Evolutionary conservation across 2,113 vertebrate species (phyloP), one percentile per base, ranked within the genome.

Genomic region (Arothron firmamentum): DNA sequence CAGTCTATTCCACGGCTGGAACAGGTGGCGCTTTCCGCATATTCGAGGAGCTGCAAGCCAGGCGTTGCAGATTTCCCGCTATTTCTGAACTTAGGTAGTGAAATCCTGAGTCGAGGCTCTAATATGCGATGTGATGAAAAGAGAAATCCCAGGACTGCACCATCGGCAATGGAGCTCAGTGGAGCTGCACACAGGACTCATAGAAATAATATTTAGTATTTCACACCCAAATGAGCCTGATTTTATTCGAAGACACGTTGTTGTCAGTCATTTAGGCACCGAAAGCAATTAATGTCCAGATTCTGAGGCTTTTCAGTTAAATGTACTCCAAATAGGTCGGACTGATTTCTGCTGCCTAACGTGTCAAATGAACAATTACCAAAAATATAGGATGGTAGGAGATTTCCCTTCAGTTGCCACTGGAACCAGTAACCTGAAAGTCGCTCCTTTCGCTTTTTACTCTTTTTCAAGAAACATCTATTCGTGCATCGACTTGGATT

Each of bases 201-300:
- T 52, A 52, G 51, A 72, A 74, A 65, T 70, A 66, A 59, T 61
- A 64, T 38, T 52, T 49, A 55, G 65, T 62, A 67, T 82, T 83
- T 82, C 72, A 78, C 79, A 82, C 53, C 67, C 64, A 83, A 78
- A 81, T 75, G 59, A 70, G 60, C 68, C 79, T 73, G 49, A 70
- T 78, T 80, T 75, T 73, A 81, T 67, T 64, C 70, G 41, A 48
- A 63, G 56, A 31, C 43, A 66, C 59, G 53, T 43, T 60, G 70
- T 72, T 72, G 75, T 81, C 66, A 69, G 74, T 85, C 75, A 69
- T 70, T 68, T 57, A 50, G 49, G 20, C 62, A 21, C 5, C 28
- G 13, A 28, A 45, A 41, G 34, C 34, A 49, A 49, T 31, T 25
- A 50, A 58, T 25, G 14, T 52, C 14, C 21, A 15, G 4, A 6